These are phyloP conservation scores for Maniola hyperantus DNA, from an alignment of 2,888 invertebrate species.

Conservation along the genomic window DNA sequence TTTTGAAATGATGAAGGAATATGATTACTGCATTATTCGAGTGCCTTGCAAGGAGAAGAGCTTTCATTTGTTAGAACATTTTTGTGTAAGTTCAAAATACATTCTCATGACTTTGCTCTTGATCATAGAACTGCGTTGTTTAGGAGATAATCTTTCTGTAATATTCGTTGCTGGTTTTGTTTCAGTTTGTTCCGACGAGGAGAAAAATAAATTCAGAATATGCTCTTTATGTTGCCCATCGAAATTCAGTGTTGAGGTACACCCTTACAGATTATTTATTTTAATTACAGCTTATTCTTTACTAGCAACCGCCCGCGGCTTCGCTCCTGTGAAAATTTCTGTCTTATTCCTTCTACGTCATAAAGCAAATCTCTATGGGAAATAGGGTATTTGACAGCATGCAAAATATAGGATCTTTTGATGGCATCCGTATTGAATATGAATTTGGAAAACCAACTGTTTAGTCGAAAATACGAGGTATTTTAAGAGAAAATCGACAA, in stretches of 20 bases:
- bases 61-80: conserved; percentile 77
- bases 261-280: neutral
- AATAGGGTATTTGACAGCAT: too few species aligned
- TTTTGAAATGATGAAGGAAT: conserved; percentile 85
- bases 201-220: conserved; percentile 48
- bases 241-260: conserved; percentile 65
- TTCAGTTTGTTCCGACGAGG: conserved; percentile 66
- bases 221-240: conserved; percentile 64
- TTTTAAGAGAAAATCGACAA: too few species aligned
- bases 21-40: conserved; percentile 84
- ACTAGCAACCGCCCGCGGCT: too few species aligned
- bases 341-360: too few species aligned
- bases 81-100: conserved; percentile 60
- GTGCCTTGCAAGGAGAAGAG: conserved; percentile 73
- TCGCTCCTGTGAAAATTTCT: too few species aligned
- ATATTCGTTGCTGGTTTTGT: conserved; percentile 29
- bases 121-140: too few species aligned
- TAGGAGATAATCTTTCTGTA: neutral
- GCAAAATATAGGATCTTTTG: too few species aligned
- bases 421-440: too few species aligned
- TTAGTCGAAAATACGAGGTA: too few species aligned
- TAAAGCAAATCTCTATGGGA: too few species aligned
- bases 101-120: too few species aligned
- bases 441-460: too few species aligned
- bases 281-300: neutral